A percentile compares a stretch with the other conserved stretches of the same genome.
Conservation (phyloP, 2,113 vertebrate species). For the Leptocoma aspasia region DNA sequence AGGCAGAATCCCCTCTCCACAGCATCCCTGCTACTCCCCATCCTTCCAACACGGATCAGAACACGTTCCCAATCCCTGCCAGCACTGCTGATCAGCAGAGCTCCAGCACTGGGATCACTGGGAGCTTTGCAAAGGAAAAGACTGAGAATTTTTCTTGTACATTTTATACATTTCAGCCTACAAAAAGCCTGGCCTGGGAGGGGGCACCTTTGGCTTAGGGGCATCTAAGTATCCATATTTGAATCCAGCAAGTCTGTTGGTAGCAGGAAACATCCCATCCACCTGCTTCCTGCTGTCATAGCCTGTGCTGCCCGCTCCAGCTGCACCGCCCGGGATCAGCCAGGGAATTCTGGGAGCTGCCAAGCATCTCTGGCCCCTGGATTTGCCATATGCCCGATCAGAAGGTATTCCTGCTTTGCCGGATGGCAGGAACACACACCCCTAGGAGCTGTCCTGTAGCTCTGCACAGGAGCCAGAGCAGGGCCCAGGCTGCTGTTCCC, state of each 20-base stretch:
- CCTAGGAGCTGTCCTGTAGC: neutral
- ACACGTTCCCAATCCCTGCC: neutral
- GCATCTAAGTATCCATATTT: neutral
- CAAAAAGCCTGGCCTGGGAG: neutral
- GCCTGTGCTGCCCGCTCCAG: accelerated
- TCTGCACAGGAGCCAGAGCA: neutral
- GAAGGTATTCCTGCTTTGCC: neutral
- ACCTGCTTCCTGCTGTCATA: neutral
- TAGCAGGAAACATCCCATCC: neutral
- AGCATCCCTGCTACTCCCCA: neutral
- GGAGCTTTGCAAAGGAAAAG: neutral
- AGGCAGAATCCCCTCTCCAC: neutral
- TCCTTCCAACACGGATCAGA: accelerated
- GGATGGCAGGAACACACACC: neutral
- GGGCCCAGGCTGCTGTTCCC: neutral
- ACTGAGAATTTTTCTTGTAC: neutral
- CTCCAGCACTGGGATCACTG: accelerated
- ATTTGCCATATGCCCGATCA: accelerated
- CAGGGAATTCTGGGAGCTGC: neutral
- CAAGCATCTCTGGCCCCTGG: neutral
- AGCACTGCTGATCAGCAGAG: neutral
- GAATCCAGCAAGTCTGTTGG: neutral
- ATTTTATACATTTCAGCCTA: neutral
- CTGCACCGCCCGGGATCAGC: accelerated
- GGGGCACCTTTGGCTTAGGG: neutral